phyloP scores from a whole-genome alignment of 2,797 vertebrate species.

The Pyrocephalus nanus region DNA sequence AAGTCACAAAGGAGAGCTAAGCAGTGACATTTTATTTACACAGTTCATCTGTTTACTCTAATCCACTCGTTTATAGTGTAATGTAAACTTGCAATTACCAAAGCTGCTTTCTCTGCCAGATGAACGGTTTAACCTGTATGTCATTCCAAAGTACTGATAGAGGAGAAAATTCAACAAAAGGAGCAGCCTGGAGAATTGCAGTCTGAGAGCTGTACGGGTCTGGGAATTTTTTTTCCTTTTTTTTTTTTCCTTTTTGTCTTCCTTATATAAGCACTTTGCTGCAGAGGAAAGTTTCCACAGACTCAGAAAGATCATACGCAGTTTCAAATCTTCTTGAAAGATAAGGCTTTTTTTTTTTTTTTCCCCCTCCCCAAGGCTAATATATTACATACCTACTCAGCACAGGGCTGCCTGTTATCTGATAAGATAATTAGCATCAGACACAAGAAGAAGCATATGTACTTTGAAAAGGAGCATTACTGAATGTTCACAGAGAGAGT shows the following conservation, averaged over 20 bases:
- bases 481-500: slow-evolving; percentile 16
- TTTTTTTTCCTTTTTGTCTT: background rate
- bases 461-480: slow-evolving; percentile 32
- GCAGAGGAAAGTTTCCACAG: slow-evolving; percentile 43
- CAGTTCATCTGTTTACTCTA: slow-evolving; percentile 45
- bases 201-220: background rate
- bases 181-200: background rate
- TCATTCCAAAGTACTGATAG: slow-evolving; percentile 31
- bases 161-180: slow-evolving; percentile 14
- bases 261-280: slow-evolving; percentile 18
- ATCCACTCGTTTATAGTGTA: background rate
- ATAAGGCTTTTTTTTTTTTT: background rate
- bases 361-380: slow-evolving; percentile 28
- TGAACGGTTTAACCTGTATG: slow-evolving; percentile 33
- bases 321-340: slow-evolving; percentile 61
- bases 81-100: slow-evolving; percentile 42
- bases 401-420: slow-evolving; percentile 62
- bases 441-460: slow-evolving; percentile 44
- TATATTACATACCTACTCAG: slow-evolving; percentile 60
- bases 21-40: slow-evolving; percentile 68
- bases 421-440: slow-evolving; percentile 68
- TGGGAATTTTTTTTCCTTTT: background rate
- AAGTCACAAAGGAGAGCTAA: slow-evolving; percentile 68
- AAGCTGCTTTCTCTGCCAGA: slow-evolving; percentile 35
- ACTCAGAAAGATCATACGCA: slow-evolving; percentile 43